Evolutionary conservation across 2,888 invertebrate genomes (phyloP).

Genomic region (Lasioglossum figueresi): DNA sequence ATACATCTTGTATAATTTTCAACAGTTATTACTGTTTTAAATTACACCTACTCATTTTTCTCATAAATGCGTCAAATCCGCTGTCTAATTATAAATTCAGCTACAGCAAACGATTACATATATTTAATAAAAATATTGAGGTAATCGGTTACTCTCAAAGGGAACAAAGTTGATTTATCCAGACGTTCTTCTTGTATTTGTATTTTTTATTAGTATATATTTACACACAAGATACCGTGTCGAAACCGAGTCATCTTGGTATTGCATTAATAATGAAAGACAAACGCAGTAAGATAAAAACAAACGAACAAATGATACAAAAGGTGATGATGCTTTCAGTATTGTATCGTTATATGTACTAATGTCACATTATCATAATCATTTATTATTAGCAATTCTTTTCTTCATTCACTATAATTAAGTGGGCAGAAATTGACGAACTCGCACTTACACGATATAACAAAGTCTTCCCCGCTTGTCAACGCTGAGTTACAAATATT

Average conservation of each 20-base stretch:
- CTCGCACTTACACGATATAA: slow-evolving; percentile 73
- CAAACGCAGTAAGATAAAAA: slow-evolving; percentile 83
- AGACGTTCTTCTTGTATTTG: slow-evolving; percentile 85
- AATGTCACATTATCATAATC: slow-evolving; percentile 71
- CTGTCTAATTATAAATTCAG: too few species aligned
- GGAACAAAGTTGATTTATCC: neutral
- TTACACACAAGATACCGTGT: slow-evolving; percentile 80
- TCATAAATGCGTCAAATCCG: too few species aligned
- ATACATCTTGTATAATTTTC: too few species aligned
- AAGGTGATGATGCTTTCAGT: slow-evolving; percentile 80
- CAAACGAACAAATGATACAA: slow-evolving; percentile 83
- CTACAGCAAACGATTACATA: too few species aligned
- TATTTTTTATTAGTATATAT: slow-evolving; percentile 81
- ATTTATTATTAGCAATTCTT: slow-evolving; percentile 71
- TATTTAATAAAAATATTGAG: neutral
- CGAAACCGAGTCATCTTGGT: slow-evolving; percentile 78
- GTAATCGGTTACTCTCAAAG: neutral
- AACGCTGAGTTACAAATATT: slow-evolving; percentile 61
- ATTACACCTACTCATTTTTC: too few species aligned
- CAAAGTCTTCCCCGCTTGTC: slow-evolving; percentile 55
- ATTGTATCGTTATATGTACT: slow-evolving; percentile 70
- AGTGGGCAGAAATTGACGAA: slow-evolving; percentile 81
- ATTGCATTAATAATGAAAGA: slow-evolving; percentile 83
- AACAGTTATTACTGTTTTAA: too few species aligned
- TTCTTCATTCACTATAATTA: slow-evolving; percentile 70